phyloP scores from a whole-genome alignment of 1,140 invertebrate genomes.

The Euura saliciscinereae region DNA sequence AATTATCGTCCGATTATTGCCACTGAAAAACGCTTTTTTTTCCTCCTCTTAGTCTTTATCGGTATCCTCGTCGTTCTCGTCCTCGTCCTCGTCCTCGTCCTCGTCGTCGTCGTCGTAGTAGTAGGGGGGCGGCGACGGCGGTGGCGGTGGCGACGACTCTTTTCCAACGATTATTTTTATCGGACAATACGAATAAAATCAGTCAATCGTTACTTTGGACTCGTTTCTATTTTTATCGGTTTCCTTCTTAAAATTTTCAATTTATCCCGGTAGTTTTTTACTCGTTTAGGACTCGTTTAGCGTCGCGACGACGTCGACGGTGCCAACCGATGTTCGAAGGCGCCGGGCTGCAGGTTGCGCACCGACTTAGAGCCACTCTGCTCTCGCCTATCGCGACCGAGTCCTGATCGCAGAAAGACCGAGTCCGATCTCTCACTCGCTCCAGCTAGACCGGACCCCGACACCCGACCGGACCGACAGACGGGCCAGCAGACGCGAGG shows the following conservation, averaged over 20 bases:
- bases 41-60: neutral
- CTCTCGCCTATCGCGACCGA: neutral
- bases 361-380: neutral
- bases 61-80: neutral
- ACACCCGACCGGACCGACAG: neutral
- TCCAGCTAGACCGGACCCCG: neutral
- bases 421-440: neutral
- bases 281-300: neutral
- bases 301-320: neutral
- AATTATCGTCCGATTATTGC: no score
- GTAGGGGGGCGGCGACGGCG: neutral
- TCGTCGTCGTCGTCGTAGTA: neutral
- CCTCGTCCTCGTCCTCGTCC: neutral
- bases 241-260: no score
- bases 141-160: neutral
- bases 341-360: slow-evolving; percentile 1
- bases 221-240: no score
- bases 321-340: slow-evolving; percentile 6
- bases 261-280: no score
- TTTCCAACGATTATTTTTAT: no score
- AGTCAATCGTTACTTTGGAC: no score
- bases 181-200: no score
- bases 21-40: no score
- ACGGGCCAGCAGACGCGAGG: neutral
- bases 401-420: slow-evolving; percentile 1